Conservation (phyloP, 1,140 invertebrate species). For the Drosophila kepulauana region DNA sequence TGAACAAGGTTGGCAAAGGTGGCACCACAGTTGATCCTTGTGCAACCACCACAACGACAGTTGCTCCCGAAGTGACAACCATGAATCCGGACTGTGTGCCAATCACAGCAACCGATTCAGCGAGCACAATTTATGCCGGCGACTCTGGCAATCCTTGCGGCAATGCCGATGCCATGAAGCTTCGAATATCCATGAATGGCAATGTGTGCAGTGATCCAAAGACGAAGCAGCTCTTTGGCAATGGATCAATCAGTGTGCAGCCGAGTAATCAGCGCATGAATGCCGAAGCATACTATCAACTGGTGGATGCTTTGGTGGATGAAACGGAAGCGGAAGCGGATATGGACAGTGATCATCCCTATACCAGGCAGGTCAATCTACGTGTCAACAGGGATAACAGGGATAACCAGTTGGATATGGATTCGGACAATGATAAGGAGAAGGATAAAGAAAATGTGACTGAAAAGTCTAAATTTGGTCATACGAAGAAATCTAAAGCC, state of each 20-base stretch:
- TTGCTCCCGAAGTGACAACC: constrained; percentile 22
- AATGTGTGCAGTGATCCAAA: constrained; percentile 64
- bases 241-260: constrained; percentile 64
- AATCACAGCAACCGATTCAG: background rate
- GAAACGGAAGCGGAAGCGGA: background rate
- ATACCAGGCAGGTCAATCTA: constrained; percentile 3
- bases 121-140: background rate
- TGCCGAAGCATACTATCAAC: background rate
- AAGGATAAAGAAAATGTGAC: background rate
- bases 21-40: constrained; percentile 24
- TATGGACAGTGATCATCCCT: constrained; percentile 16
- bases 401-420: background rate
- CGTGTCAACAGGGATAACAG: constrained; percentile 4
- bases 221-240: constrained; percentile 67
- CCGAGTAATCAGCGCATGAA: constrained; percentile 22
- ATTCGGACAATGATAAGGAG: background rate
- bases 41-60: constrained; percentile 3
- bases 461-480: background rate
- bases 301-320: constrained; percentile 3
- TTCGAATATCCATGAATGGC: constrained; percentile 70
- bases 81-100: constrained; percentile 59
- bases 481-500: background rate
- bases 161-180: constrained; percentile 52
- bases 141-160: constrained; percentile 20
- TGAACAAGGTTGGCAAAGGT: constrained; percentile 32